These are phyloP conservation scores for Clarias pachynema DNA, from an alignment of 2,797 vertebrate genomes.

Conservation along the genomic window DNA sequence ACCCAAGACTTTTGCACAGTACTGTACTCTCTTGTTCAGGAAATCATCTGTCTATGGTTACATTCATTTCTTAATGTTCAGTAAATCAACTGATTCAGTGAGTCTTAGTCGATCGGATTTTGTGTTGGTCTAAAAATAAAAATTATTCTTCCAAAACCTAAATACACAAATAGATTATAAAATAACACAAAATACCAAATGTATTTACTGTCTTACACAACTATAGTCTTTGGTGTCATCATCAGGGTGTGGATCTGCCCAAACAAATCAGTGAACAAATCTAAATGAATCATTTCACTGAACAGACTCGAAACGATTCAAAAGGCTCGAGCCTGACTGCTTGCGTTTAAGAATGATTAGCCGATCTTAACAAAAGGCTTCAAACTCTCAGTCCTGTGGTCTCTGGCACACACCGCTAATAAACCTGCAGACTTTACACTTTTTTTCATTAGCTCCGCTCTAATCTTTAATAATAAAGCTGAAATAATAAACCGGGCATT, in stretches of 20 bases:
- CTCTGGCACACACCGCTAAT: background rate
- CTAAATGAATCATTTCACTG: background rate
- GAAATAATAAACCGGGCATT: background rate
- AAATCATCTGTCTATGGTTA: background rate
- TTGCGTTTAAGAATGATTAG: background rate
- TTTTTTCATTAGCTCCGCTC: slow-evolving; percentile 13
- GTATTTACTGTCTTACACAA: background rate
- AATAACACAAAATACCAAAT: background rate
- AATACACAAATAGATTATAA: background rate
- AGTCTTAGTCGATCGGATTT: background rate
- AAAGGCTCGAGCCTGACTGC: background rate
- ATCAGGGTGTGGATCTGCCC: background rate
- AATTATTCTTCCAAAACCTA: background rate
- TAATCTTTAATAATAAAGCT: background rate
- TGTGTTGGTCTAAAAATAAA: background rate
- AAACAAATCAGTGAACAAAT: background rate
- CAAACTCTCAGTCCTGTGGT: background rate
- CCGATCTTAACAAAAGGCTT: background rate
- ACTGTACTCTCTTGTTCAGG: background rate
- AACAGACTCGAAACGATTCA: background rate
- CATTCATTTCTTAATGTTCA: background rate
- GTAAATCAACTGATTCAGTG: background rate
- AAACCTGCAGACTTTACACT: slow-evolving; percentile 5
- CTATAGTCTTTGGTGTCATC: no score
- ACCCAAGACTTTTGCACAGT: no score